Base-by-base conservation (phyloP, 2,888 invertebrate species). In the Halocaridina rubra region DNA sequence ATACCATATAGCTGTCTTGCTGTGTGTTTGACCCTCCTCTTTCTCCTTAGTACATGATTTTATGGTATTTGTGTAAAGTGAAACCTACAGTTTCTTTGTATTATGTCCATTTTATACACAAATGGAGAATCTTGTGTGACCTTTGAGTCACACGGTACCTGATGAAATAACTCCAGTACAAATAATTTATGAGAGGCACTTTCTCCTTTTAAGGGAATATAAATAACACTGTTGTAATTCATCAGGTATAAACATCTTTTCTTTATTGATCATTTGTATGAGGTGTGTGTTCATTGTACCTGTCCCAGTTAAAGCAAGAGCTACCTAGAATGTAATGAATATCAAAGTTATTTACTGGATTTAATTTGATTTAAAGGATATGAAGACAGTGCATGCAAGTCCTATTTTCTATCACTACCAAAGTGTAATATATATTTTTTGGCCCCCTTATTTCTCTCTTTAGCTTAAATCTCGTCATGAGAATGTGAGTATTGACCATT, bases 381-480 rank as follows among this genome's bases (percentile, higher is more conserved):
- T 59, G 71, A 80, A 80, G 80, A 80, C 80, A 80, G 33, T 72
- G 80, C 80, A 80, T 80, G 80, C 72, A 72, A 80, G 71, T 72
- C 80, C 33, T 80, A 80, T 80, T 80, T 80, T 80, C 32, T 57
- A 72, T 30, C 39, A 80, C 24, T 30, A 72, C 29, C 22, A 69
- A 80, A 33, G 46, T 69, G 46, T 71, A 80, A 71, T 29, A 80
- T 80, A 80, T 80, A 80, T 80, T 80, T 71, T 64, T 79, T 79
- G 64, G 79, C 22, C 59, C 72, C 79, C 39, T 69, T 79, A 69
- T 71, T 80, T 80, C 79, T 80, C 71, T 57, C 53, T 80, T 57
- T 80, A 80, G 79, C 79, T 80, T 80, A 29, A 80, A 80, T 80
- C 46, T 80, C 79, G 69, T 71, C 53, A 33, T 71, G 79, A 80